Evolutionary conservation across 2,888 invertebrate species (phyloP).

Genomic region (Drosophila ochracea): DNA sequence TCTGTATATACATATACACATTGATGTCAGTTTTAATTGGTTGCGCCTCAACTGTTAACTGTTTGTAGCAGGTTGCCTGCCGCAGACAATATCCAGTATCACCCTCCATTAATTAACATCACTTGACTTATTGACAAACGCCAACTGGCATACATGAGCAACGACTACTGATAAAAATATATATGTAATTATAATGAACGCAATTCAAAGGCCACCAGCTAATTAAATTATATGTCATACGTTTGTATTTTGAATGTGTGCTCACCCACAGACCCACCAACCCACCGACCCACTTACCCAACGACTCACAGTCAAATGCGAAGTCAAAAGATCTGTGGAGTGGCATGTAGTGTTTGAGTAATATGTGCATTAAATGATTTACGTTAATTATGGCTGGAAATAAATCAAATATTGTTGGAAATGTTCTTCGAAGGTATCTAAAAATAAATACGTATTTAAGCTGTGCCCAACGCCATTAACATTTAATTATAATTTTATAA

Average conservation of each 20-base stretch:
- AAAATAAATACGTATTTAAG: constrained; percentile 3
- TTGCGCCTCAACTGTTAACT: constrained; percentile 55
- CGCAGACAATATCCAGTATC: constrained; percentile 62
- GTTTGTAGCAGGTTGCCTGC: constrained; percentile 57
- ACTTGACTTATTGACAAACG: constrained; percentile 81
- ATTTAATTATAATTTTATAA: constrained; percentile 26
- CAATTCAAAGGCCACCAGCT: constrained; percentile 75
- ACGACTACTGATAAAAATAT: constrained; percentile 65
- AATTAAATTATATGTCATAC: constrained; percentile 71
- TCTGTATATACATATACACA: constrained; percentile 1
- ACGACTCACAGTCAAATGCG: constrained; percentile 48
- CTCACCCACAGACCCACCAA: neutral
- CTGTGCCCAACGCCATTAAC: neutral
- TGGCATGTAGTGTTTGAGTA: constrained; percentile 42
- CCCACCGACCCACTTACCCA: neutral
- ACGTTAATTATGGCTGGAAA: constrained; percentile 1
- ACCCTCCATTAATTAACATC: constrained; percentile 81
- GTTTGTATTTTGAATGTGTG: constrained; percentile 33
- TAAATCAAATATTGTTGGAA: neutral
- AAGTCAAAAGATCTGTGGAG: constrained; percentile 50
- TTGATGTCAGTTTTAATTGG: constrained; percentile 61
- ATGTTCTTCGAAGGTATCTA: neutral
- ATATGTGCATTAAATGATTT: constrained; percentile 24
- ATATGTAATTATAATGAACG: constrained; percentile 75
- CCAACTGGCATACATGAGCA: constrained; percentile 55